Conservation (phyloP, 92 coral and sea anemone genomes). For the Bergia sp. region DNA sequence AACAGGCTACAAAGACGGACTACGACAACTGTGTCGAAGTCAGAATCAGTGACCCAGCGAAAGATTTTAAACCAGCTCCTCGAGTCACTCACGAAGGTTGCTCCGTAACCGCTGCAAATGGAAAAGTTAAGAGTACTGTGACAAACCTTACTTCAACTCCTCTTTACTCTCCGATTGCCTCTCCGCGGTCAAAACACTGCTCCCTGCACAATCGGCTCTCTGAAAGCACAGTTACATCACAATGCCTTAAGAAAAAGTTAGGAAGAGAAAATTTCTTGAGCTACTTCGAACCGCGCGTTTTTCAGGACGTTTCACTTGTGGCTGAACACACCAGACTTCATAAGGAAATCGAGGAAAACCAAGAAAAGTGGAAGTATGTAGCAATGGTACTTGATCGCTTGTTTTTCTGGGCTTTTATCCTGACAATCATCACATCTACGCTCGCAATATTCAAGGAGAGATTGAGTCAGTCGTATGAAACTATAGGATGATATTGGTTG, state of each 20-base stretch:
- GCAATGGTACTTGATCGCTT: constrained; percentile 92
- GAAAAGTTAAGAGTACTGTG: not conserved
- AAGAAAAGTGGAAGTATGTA: constrained; percentile 80
- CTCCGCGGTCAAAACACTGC: constrained; percentile 3
- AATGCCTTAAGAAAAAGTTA: constrained; percentile 5
- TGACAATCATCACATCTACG: constrained; percentile 73
- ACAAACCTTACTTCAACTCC: not conserved
- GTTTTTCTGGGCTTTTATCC: constrained; percentile 74
- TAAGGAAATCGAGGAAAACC: constrained; percentile 64
- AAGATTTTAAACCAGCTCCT: not conserved
- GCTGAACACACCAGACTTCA: constrained; percentile 58
- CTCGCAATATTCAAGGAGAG: constrained; percentile 68
- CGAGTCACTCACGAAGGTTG: not conserved
- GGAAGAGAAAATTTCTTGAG: not conserved
- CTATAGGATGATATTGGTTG: not conserved
- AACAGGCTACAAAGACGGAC: not conserved
- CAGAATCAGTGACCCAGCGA: constrained; percentile 23
- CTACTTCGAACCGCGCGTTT: constrained; percentile 8
- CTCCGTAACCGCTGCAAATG: not conserved
- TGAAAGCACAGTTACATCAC: constrained; percentile 27
- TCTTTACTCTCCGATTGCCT: not conserved
- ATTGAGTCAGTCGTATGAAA: not conserved
- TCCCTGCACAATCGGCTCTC: constrained; percentile 14
- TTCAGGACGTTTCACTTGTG: constrained; percentile 16
- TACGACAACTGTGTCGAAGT: not conserved